Evolutionary conservation across 2,113 vertebrate genomes (phyloP).

Genomic region (Lepus europaeus): DNA sequence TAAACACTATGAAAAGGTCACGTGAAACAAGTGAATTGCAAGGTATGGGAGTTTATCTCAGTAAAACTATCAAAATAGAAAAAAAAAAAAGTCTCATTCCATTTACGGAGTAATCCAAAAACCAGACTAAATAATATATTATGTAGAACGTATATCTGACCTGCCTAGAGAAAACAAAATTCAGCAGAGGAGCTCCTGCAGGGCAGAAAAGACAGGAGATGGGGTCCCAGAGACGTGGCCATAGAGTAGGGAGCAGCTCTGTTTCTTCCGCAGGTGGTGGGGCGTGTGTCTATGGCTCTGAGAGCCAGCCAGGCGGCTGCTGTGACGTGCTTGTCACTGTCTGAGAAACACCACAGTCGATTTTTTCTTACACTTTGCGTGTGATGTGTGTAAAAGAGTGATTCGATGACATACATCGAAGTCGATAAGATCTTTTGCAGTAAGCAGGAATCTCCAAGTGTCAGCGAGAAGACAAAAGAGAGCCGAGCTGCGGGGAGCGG

Average conservation of each 20-base stretch:
- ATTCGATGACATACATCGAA: neutral
- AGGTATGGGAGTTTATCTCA: neutral
- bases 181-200: neutral
- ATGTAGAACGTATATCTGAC: neutral
- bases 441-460: neutral
- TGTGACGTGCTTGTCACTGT: neutral
- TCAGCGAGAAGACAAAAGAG: neutral
- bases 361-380: neutral
- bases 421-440: neutral
- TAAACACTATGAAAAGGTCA: neutral
- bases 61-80: neutral
- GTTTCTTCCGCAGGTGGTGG: neutral
- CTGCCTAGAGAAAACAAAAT: neutral
- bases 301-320: neutral
- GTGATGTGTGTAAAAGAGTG: neutral
- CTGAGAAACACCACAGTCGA: neutral
- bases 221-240: neutral
- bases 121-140: neutral
- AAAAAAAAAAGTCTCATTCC: neutral
- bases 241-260: neutral
- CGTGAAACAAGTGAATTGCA: neutral
- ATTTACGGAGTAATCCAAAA: neutral
- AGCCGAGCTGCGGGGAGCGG: neutral
- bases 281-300: no score
- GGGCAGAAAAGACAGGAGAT: neutral